Percentiles rank a stretch among this genome's conserved stretches.
phyloP scores from a whole-genome alignment of 1,140 invertebrate genomes.

The Polypedilum pembai region DNA sequence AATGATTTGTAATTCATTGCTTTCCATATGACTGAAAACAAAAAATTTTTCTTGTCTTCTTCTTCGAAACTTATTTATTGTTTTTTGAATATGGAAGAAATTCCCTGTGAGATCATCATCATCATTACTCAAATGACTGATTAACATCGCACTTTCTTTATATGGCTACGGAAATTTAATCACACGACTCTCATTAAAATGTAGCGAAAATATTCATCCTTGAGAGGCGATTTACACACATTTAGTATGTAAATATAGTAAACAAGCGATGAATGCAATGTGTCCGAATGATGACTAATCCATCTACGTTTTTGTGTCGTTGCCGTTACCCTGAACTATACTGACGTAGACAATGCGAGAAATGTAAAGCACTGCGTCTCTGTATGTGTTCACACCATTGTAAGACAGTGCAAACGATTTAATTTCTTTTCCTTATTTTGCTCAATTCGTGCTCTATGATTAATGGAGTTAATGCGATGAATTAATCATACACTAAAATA shows the following conservation, averaged over 20 bases:
- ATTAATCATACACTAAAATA: neutral
- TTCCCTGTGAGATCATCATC: slow-evolving; percentile 1
- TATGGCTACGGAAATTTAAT: neutral
- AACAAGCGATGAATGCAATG: neutral
- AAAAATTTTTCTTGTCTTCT: neutral
- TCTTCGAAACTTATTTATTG: neutral
- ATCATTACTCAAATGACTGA: neutral
- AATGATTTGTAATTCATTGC: neutral
- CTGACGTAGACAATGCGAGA: slow-evolving; percentile 2
- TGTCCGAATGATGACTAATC: neutral
- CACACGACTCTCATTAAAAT: neutral
- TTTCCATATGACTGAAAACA: neutral
- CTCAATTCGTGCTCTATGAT: neutral
- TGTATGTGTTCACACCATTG: neutral
- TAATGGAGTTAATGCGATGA: neutral
- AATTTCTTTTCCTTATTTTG: neutral
- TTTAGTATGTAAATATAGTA: neutral
- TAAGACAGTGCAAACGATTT: neutral
- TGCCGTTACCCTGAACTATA: slow-evolving; percentile 14
- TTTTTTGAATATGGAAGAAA: neutral
- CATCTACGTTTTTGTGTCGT: neutral
- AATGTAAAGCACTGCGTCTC: neutral
- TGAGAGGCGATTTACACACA: neutral
- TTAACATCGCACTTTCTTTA: neutral
- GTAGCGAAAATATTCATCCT: neutral